Evolutionary conservation across 1,140 invertebrate genomes (phyloP), one percentile per base, ranked within the genome.

Genomic region (Sycophila sp.): DNA sequence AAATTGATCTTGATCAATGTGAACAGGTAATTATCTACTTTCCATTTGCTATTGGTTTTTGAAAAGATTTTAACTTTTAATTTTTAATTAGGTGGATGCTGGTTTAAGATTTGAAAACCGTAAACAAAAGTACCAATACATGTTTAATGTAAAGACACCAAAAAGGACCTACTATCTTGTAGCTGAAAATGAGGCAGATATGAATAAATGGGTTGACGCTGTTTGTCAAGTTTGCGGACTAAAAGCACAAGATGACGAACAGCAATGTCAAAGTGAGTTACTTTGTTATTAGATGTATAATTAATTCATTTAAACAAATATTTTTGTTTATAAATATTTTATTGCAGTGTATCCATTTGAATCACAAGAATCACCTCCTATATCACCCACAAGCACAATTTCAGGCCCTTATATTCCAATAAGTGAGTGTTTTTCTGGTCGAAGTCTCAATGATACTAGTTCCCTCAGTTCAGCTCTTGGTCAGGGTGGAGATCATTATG

Each of bases 131-230:
- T 94, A 95, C 83, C 91, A 91, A 24, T 92, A 91, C 73, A 94
- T 96, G 87, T 97, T 97, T 82, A 94, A 94, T 80, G 92, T 97
- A n/a, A 93, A 93, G 80, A 97, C 95, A 38, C 92, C 94, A 34
- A 93, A 93, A 77, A 88, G 96, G 69, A 93, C 91, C 45, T 98
- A 97, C 85, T 97, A 96, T 86, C 87, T 98, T 72, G 95, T 96
- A 51, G 95, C 96, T 2, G 94, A 97, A 76, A 93, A 92, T 38
- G 94, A 96, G 80, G 88, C 89, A 58, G 96, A 97, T 76, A 98
- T 98, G 96, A 93, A 94, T 75, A 93, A 93, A 81, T 98, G 97
- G 97, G 96, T 98, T 1, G 92, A 95, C 79, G 95, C 93, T 74
- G 94, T 98, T 68, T 98, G 96, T 85, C 91, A 93, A 86, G 94